Evolutionary conservation across 2,888 invertebrate species (phyloP), one percentile per base, ranked within the genome.

Genomic region (Nomada flava): DNA sequence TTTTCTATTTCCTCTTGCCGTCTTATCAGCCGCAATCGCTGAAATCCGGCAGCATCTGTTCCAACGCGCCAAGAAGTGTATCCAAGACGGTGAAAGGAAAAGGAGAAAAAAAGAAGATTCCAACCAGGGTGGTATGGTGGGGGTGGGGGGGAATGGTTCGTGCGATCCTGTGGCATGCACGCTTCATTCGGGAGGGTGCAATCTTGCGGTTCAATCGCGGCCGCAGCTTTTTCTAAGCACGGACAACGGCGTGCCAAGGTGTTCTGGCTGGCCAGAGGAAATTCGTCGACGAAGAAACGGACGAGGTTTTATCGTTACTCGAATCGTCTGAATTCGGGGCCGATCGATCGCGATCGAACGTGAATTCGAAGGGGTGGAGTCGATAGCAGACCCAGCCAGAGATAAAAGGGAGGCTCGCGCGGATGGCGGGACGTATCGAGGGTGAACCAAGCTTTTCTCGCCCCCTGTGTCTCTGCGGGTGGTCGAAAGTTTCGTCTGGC

Each of bases 11-110:
- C 76, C 71, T 67, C 60, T 64, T 26, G 68, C 71, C 78, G 63
- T 23, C 65, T 87, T 87, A 87, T 87, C 87, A 74, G 76, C 68
- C 60, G 73, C 70, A 68, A 86, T 86, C 88, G 76, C 79, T 63
- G 78, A 88, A 84, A 88, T 86, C 80, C 86, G 50, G 79, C 73
- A 82, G 88, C 88, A 88, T 88, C 89, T 88, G 88, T 77, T 79
- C 79, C 71, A 3, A 7, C 52, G 18, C 50, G 65, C 59, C 10
- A 60, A 44, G 63, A 44, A 42, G 42, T 10, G 26, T 53, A 72
- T 55, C 57, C 59, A 62, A 29, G 18, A 23, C 55, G 63, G 42
- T 47, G 55, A 74, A 60, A 70, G 75, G 75, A 85, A 77, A 69
- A 7, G 36, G 36, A 36, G 36, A 36, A 67, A 68, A 71, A 52